Base-by-base conservation (phyloP, 2,888 invertebrate species). In the Anoplius nigerrimus region DNA sequence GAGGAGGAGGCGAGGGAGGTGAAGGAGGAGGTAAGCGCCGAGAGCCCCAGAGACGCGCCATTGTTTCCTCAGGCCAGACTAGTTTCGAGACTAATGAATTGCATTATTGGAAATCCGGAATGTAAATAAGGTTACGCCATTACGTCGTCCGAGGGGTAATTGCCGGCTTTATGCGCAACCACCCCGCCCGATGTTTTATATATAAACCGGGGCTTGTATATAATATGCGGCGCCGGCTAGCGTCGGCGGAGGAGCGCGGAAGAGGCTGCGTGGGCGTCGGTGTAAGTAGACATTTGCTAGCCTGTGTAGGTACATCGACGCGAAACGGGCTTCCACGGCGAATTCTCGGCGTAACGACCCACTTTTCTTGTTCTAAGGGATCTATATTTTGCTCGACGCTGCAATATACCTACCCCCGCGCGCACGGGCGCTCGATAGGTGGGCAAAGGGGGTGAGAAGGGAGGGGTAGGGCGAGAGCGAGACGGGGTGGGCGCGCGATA, bases 21-120 rank as follows among this genome's bases (percentile, higher is more conserved):
- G 56, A 56, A 56, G 51, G 63, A 57, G 58, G 13, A 57, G 56
- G 68, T 61, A 69, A 65, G 22, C 0, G 21, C 15, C 15, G 0
- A 52, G 6, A 16, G 16, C 22, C 8, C 27, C 20, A 58, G 63
- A 68, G 72, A 72, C 62, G 62, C 59, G 72, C 70, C 72, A 80
- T 80, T 82, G 82, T 82, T 82, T 77, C 76, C 62, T 34, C 67
- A 58, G 57, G 62, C 53, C 46, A 62, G 63, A 70, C 72, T 69
- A 61, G 69, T 71, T 74, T 74, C 66, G 72, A 62, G 71, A 71
- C 75, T 83, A 84, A 84, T 81, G 78, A 84, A 84, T 84, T 78
- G 76, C 75, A 79, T 84, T 84, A 84, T 84, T 78, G 80, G 78
- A 78, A 81, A 82, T 82, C 75, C 76, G 71, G 80, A 76, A 81